Percentiles rank a stretch among this genome's conserved stretches.
Evolutionary conservation across 2,797 vertebrate species (phyloP).

Genomic region (Micromesistius poutassou): DNA sequence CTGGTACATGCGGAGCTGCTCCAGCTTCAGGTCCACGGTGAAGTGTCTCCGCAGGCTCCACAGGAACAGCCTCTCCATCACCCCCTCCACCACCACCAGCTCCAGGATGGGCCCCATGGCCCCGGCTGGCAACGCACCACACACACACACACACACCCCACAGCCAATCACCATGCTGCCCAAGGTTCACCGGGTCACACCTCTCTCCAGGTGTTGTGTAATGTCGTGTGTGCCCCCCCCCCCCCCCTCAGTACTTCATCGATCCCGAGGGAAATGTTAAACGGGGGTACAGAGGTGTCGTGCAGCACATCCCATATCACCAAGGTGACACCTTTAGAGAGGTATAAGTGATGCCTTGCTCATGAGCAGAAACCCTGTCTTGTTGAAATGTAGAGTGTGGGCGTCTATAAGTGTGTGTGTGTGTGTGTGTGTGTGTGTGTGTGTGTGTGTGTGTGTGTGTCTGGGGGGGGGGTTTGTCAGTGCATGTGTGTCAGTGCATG

Average conservation of each 20-base stretch:
- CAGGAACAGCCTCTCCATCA: conserved; percentile 94
- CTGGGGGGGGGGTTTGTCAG: no score
- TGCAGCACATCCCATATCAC: no score
- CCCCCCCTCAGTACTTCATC: no score
- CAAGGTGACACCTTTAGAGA: no score
- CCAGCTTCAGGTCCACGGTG: conserved; percentile 91
- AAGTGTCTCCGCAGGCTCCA: conserved; percentile 93
- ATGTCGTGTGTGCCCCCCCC: no score
- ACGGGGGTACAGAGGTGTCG: no score
- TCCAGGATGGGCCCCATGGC: conserved; percentile 95
- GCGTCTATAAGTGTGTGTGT: no score
- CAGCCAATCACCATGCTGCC: not conserved
- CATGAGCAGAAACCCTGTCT: no score
- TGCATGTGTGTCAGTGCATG: not conserved
- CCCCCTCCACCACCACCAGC: conserved; percentile 91
- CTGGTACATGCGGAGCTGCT: conserved; percentile 93
- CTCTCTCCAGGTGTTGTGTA: no score
- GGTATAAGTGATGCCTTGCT: no score
- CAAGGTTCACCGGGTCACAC: not conserved
- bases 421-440: not conserved
- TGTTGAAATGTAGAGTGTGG: no score
- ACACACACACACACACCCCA: not conserved
- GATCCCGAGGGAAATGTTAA: no score
- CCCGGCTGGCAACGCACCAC: conserved; percentile 61
- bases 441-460: not conserved